Percentiles rank a stretch among this genome's conserved stretches.
These are phyloP conservation scores for Zophobas atratus DNA, from an alignment of 1,140 invertebrate genomes.

Conservation along the genomic window DNA sequence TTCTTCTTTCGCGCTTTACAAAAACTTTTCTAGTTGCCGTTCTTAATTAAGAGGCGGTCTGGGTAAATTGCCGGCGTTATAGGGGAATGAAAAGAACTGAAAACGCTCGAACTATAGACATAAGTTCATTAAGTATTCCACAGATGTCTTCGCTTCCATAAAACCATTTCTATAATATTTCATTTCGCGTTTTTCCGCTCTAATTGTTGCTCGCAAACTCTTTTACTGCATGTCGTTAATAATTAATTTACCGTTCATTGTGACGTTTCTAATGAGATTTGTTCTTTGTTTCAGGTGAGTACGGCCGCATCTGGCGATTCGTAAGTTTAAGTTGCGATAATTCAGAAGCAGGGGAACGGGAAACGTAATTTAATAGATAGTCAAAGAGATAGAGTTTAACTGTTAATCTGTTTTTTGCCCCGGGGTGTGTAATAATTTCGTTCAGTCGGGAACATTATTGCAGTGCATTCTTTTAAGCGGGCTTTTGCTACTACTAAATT, in stretches of 20 bases:
- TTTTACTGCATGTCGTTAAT: constrained; percentile 11
- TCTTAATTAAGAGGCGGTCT: constrained; percentile 47
- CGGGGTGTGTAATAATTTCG: constrained; percentile 24
- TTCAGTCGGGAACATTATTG: constrained; percentile 17
- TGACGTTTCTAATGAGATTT: constrained; percentile 15
- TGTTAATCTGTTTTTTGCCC: constrained; percentile 16
- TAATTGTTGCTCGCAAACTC: constrained; percentile 26
- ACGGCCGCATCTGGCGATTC: neutral
- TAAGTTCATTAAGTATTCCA: constrained; percentile 45
- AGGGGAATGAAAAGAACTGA: constrained; percentile 46
- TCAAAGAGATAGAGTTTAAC: neutral
- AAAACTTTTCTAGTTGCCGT: constrained; percentile 33
- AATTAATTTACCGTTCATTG: neutral
- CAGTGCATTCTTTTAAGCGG: constrained; percentile 24
- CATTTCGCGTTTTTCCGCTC: constrained; percentile 28
- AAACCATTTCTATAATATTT: constrained; percentile 46
- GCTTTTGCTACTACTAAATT: constrained; percentile 23
- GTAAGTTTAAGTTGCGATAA: neutral
- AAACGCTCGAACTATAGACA: constrained; percentile 43
- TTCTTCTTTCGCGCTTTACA: neutral
- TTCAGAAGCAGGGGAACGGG: neutral
- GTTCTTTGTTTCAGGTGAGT: constrained; percentile 51
- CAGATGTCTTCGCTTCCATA: constrained; percentile 44
- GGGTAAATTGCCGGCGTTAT: constrained; percentile 34
- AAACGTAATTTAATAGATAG: neutral